phyloP scores from a whole-genome alignment of 2,113 vertebrate genomes.

The Falco punctatus region DNA sequence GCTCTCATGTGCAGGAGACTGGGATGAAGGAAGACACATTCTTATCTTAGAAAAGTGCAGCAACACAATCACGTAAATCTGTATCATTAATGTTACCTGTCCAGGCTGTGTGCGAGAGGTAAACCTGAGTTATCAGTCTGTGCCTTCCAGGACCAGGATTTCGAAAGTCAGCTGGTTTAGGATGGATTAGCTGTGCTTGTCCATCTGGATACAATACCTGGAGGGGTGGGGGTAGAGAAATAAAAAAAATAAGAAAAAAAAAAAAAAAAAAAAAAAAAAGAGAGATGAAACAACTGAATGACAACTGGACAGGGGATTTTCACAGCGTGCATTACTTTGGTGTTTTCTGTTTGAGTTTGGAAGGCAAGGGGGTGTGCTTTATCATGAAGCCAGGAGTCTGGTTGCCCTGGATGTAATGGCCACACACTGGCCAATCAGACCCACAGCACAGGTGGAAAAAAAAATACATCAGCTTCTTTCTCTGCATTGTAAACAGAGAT shows the following conservation, averaged over 20 bases:
- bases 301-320: background rate
- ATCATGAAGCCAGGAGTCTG: background rate
- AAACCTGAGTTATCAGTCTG: slow-evolving; percentile 95
- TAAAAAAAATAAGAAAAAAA: too few species aligned
- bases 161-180: slow-evolving; percentile 93
- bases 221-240: too few species aligned
- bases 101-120: slow-evolving; percentile 95
- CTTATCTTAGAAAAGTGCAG: background rate
- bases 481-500: background rate
- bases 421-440: background rate
- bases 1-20: fast-evolving
- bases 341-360: background rate
- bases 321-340: fast-evolving
- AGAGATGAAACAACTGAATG: background rate
- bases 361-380: background rate
- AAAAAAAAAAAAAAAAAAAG: background rate
- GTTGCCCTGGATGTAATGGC: fast-evolving
- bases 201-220: slow-evolving; percentile 96
- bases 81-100: slow-evolving; percentile 77
- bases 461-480: background rate
- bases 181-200: slow-evolving; percentile 94
- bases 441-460: background rate
- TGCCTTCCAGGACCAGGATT: slow-evolving; percentile 92
- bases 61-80: background rate
- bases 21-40: background rate